These are phyloP conservation scores for Sapajus apella DNA, from an alignment of 2,113 vertebrate species.

Conservation along the genomic window DNA sequence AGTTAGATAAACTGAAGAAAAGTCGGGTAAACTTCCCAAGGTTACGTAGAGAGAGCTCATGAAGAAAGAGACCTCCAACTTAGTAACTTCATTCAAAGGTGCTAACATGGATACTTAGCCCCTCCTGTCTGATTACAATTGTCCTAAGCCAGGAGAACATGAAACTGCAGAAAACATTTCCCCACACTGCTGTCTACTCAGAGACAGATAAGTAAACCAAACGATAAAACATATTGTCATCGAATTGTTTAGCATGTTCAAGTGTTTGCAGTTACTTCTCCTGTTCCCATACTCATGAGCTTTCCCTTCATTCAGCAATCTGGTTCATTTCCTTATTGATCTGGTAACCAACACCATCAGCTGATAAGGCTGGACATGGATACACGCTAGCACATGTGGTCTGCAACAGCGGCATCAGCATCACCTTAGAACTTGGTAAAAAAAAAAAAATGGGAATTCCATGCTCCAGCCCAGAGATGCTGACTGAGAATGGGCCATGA, in stretches of 20 bases:
- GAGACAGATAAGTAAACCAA: neutral
- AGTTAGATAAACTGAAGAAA: neutral
- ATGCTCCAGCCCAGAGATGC: neutral
- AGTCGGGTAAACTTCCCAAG: neutral
- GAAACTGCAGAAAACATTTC: neutral
- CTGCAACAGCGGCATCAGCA: neutral
- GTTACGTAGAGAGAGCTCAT: neutral
- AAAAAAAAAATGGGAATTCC: neutral
- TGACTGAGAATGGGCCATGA: neutral
- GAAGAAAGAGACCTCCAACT: neutral
- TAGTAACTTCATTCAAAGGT: neutral
- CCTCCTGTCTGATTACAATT: neutral
- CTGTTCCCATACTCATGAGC: neutral
- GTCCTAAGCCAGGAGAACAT: neutral
- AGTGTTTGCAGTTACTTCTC: neutral
- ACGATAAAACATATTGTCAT: neutral
- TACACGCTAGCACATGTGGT: neutral
- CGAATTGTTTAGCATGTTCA: neutral
- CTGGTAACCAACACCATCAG: neutral
- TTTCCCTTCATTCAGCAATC: neutral
- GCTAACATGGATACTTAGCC: neutral
- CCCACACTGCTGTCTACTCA: neutral
- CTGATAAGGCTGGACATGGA: neutral
- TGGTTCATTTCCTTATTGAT: neutral
- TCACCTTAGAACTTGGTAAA: neutral